Conservation (phyloP, 2,113 vertebrate species). For the Pterophyllum scalare region DNA sequence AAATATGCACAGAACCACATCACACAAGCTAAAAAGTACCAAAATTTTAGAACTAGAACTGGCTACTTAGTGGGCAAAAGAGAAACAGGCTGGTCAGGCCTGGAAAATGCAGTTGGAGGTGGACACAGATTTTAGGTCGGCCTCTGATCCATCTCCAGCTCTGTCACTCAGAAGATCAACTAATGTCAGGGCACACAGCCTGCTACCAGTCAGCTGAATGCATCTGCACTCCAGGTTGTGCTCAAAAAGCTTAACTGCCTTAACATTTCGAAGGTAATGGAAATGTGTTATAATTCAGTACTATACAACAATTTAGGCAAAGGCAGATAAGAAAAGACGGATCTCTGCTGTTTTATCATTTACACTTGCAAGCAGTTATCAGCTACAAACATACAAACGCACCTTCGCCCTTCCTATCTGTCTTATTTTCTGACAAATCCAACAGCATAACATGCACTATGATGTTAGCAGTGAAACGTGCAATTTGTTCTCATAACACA, state of each 20-base stretch:
- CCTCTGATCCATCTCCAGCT: constrained; percentile 3
- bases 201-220: not conserved
- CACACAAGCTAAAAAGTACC: constrained; percentile 43
- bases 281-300: not conserved
- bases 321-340: not conserved
- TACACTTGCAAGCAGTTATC: not conserved
- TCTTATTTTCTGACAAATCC: not conserved
- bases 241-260: not conserved
- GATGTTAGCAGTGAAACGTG: not conserved
- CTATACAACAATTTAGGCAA: not conserved
- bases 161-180: constrained; percentile 24
- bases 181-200: constrained; percentile 14
- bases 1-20: constrained; percentile 61
- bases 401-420: not conserved
- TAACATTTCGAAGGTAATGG: not conserved
- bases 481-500: constrained; percentile 3
- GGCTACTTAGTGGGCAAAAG: constrained; percentile 29
- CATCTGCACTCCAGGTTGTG: constrained; percentile 7
- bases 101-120: constrained; percentile 27
- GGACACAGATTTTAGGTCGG: constrained; percentile 27
- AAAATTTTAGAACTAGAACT: constrained; percentile 16
- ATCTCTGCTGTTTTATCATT: not conserved
- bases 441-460: not conserved
- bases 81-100: constrained; percentile 26
- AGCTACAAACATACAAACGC: not conserved